Percentiles rank a stretch among this genome's conserved stretches.
These are phyloP conservation scores for Xestoiulus laeticollis DNA, from an alignment of 2,888 invertebrate genomes.

Conservation along the genomic window DNA sequence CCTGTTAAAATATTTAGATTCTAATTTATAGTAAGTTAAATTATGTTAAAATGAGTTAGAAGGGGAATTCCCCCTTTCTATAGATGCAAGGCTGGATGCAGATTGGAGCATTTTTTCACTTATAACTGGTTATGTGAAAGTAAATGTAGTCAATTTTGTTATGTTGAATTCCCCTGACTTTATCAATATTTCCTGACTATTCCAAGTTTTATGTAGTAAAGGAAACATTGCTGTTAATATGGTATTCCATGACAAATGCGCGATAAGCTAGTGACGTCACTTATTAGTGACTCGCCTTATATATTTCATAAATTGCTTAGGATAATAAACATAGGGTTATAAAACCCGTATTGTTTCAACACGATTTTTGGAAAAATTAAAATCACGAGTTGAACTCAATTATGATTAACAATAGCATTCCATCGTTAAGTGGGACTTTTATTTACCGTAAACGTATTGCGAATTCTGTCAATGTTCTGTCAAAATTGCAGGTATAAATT, in stretches of 20 bases:
- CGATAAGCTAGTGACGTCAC: background rate
- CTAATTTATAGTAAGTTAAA: no score
- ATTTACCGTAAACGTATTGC: background rate
- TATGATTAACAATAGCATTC: background rate
- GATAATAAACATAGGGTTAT: background rate
- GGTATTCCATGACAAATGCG: background rate
- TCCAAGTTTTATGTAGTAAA: no score
- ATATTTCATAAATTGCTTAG: background rate
- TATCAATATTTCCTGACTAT: no score
- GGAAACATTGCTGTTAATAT: no score
- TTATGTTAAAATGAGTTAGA: no score
- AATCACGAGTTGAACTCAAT: background rate
- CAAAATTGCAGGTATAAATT: background rate
- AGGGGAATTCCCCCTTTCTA: no score
- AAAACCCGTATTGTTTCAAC: background rate
- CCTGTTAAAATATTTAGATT: no score
- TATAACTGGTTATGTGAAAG: no score
- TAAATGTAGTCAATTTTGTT: no score
- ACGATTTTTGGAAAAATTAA: background rate
- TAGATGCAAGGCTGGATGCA: no score
- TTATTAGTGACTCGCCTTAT: background rate
- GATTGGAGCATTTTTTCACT: no score
- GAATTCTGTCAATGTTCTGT: background rate
- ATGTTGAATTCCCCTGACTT: no score
- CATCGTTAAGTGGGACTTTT: background rate